phyloP scores from a whole-genome alignment of 2,797 vertebrate species.

The Enteromius thamalakanensis region DNA sequence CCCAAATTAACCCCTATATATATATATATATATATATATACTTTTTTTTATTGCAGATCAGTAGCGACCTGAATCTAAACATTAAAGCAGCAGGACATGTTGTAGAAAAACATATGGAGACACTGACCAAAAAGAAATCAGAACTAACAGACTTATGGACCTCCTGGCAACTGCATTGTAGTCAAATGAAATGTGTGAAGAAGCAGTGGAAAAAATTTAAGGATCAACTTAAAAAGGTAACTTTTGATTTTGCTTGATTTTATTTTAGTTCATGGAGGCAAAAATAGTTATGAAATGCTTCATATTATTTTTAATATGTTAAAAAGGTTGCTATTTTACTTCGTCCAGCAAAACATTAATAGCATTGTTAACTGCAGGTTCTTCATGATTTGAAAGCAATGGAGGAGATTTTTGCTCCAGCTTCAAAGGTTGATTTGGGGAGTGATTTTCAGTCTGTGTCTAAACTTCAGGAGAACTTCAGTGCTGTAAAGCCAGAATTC shows the following conservation, averaged over 20 bases:
- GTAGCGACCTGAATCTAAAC: slow-evolving; percentile 70
- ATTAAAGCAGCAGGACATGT: slow-evolving; percentile 67
- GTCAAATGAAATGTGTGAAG: slow-evolving; percentile 72
- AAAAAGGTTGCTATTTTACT: not conserved
- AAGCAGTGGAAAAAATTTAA: slow-evolving; percentile 79
- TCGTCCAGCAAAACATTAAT: not conserved
- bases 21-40: too few species aligned
- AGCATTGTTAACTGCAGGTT: slow-evolving; percentile 71
- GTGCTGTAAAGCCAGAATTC: slow-evolving; percentile 80
- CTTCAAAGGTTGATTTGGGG: slow-evolving; percentile 82
- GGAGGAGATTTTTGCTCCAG: slow-evolving; percentile 80
- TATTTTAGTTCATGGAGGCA: not conserved
- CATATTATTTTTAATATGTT: not conserved
- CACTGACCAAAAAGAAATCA: slow-evolving; percentile 74
- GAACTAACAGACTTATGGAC: slow-evolving; percentile 77
- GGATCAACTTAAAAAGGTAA: slow-evolving; percentile 81
- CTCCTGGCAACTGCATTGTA: slow-evolving; percentile 72
- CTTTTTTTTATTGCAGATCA: slow-evolving; percentile 70
- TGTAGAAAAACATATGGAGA: slow-evolving; percentile 72
- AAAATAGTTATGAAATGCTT: not conserved
- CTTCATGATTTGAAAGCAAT: slow-evolving; percentile 77
- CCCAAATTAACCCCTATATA: too few species aligned
- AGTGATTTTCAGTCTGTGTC: slow-evolving; percentile 75
- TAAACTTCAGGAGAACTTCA: slow-evolving; percentile 79
- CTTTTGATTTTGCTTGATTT: slow-evolving; percentile 20